Base-by-base conservation (phyloP, 2,888 invertebrate species). In the Volucella bombylans region DNA sequence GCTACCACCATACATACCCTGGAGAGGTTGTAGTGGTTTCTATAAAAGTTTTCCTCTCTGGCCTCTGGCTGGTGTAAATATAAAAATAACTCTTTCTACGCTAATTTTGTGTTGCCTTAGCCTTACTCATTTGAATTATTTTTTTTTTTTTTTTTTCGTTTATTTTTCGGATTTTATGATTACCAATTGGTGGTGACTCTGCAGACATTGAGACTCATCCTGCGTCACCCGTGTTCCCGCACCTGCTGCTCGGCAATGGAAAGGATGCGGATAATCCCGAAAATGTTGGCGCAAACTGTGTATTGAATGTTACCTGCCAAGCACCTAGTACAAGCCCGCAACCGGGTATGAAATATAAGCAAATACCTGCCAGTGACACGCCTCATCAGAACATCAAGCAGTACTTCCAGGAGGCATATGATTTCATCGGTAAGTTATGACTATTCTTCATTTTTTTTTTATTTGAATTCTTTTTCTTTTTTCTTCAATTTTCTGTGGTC, bases 401-500 rank as follows among this genome's bases (percentile, higher is more conserved):
- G 93, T 96, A 96, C 93, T 97, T 97, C 93, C 95, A 96, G 90
- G 96, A 96, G 91, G 96, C 97, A 88, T 96, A 95, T 91, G 94
- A 95, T 89, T 97, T 96, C 91, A 97, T 97, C 89, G 96, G 96
- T 96, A 92, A 94, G 95, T 90, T 83, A 71, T 50, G 23, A 76
- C 55, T 72, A 18, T 72, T 67, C 31, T 31, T 31, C 31, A 31
- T 71, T 18, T 18, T 18, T 18, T 18, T 18, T 18, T 64, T 15
- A 65, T 15, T 47, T 47, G 38, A 15, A 41, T 47, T 57, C 14
- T 12, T 10, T 10, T n/a, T 9, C 12, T 64, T n/a, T 23, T 23
- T 23, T 23, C 18, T 3, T 23, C 18, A 23, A 23, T 23, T 23
- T 23, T 41, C 1, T 64, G 6, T 50, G 38, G n/a, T 45, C 49